Percentiles rank a stretch among this genome's conserved stretches.
Conservation (phyloP, 2,888 invertebrate genomes). For the Galerucella calmariensis region DNA sequence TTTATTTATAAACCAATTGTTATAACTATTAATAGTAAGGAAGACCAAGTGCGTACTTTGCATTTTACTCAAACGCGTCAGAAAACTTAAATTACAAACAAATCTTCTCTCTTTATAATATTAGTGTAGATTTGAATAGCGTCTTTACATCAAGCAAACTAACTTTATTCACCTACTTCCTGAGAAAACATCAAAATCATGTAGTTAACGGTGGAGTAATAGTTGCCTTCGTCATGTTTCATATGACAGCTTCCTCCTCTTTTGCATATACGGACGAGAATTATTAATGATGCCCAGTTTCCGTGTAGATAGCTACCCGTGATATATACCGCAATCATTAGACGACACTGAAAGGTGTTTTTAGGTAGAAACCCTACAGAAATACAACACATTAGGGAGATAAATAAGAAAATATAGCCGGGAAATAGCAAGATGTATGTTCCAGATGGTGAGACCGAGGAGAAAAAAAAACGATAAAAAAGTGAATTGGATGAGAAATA, state of each 20-base stretch:
- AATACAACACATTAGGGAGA: constrained; percentile 54
- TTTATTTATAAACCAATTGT: too few species aligned
- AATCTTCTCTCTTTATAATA: too few species aligned
- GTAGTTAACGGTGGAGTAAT: constrained; percentile 46
- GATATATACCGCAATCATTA: constrained; percentile 51
- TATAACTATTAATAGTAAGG: too few species aligned
- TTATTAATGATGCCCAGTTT: constrained; percentile 50
- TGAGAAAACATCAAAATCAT: constrained; percentile 47
- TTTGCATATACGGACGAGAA: constrained; percentile 41
- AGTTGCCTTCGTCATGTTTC: constrained; percentile 46
- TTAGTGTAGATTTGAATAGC: background rate
- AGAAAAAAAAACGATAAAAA: constrained; percentile 37
- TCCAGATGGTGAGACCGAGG: constrained; percentile 50
- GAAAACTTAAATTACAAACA: too few species aligned
- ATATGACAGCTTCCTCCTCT: constrained; percentile 45
- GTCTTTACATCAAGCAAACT: constrained; percentile 6
- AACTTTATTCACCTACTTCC: constrained; percentile 17
- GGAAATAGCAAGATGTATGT: constrained; percentile 59
- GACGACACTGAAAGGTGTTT: constrained; percentile 47
- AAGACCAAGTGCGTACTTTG: too few species aligned
- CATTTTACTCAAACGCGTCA: too few species aligned
- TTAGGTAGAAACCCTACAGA: constrained; percentile 49
- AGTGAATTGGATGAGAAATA: constrained; percentile 44
- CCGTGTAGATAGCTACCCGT: constrained; percentile 36
- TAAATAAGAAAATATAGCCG: constrained; percentile 59